Evolutionary conservation across 2,797 vertebrate species (phyloP).

Genomic region (Perdix hodgsoniae): DNA sequence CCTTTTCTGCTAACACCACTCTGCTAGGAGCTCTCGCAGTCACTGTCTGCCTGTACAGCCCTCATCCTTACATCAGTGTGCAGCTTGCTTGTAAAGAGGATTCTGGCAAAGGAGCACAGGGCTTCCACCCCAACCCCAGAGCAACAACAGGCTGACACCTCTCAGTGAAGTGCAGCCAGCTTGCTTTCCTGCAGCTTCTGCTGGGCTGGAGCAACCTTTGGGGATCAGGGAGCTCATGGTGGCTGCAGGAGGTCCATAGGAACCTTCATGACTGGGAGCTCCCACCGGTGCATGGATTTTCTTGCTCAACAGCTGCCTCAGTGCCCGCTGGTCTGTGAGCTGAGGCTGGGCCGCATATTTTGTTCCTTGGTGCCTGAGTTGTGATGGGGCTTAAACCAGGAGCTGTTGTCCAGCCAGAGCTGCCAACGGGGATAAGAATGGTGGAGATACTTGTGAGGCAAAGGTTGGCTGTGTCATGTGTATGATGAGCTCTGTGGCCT

Average conservation of each 20-base stretch:
- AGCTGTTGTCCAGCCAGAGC: neutral
- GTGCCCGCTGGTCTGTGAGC: neutral
- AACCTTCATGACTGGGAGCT: neutral
- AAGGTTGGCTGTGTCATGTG: too few species aligned
- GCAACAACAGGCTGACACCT: rapidly evolving
- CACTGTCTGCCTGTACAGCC: neutral
- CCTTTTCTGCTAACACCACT: neutral
- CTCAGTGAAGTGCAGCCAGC: neutral
- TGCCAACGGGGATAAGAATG: neutral
- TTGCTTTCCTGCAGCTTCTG: neutral
- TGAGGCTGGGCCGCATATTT: neutral
- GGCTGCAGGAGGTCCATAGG: neutral
- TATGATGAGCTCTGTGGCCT: neutral
- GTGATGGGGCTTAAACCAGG: neutral
- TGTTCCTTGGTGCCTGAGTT: neutral
- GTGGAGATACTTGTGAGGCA: neutral
- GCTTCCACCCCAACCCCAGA: neutral
- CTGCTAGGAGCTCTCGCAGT: neutral
- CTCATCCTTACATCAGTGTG: neutral
- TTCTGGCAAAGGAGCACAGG: neutral
- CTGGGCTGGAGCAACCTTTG: neutral
- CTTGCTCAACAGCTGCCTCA: neutral
- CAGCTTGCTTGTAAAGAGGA: neutral
- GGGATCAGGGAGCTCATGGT: rapidly evolving
- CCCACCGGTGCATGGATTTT: rapidly evolving